These are phyloP conservation scores for Mesocricetus auratus DNA, from an alignment of 2,113 vertebrate species.

Conservation along the genomic window DNA sequence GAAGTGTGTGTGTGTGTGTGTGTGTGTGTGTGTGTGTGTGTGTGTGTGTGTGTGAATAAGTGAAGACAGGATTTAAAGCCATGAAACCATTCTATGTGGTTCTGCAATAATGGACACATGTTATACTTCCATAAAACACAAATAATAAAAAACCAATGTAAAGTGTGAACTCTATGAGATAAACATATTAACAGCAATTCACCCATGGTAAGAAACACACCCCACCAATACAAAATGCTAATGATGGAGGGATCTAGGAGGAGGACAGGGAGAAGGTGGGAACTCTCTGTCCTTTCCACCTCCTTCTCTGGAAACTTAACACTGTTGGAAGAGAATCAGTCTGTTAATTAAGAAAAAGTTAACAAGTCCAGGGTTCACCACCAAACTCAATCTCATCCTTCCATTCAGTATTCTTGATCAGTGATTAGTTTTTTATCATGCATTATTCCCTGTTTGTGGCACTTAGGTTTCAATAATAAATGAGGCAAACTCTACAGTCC, in stretches of 20 bases:
- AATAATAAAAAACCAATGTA: neutral
- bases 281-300: neutral
- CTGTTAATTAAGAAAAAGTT: neutral
- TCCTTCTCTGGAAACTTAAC: slow-evolving; percentile 39
- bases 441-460: neutral
- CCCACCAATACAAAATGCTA: neutral
- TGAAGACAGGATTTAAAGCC: neutral
- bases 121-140: neutral
- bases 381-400: neutral
- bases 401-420: neutral
- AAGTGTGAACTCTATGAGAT: neutral
- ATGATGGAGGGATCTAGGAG: neutral
- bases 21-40: no score
- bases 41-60: neutral
- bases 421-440: neutral
- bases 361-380: neutral
- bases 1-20: neutral
- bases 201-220: neutral
- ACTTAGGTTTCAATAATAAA: neutral
- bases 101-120: neutral
- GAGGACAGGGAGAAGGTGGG: neutral
- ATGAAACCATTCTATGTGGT: neutral
- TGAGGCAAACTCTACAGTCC: neutral
- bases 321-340: neutral
- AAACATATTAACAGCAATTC: neutral